Conservation (phyloP, 2,113 vertebrate species). For the Rhinolophus sinicus region DNA sequence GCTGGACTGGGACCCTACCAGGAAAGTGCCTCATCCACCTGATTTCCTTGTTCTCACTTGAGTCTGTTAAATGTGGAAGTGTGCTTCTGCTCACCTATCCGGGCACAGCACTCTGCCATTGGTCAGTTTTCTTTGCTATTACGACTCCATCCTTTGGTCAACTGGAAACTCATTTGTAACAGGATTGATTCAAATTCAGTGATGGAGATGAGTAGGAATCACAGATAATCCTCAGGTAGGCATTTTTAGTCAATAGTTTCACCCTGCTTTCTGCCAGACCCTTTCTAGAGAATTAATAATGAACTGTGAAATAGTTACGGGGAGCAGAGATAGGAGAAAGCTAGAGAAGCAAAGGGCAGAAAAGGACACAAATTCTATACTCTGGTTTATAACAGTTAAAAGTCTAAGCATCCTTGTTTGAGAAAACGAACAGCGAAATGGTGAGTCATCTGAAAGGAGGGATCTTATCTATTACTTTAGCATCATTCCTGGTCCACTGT, state of each 20-base stretch:
- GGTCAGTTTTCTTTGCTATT: neutral
- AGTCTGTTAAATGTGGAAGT: neutral
- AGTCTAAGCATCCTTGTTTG: neutral
- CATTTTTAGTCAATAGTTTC: neutral
- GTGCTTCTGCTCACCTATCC: fast-evolving
- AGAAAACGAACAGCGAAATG: neutral
- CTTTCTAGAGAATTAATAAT: neutral
- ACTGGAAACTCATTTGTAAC: neutral
- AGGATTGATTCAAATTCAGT: neutral
- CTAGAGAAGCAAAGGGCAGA: neutral
- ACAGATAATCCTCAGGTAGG: neutral
- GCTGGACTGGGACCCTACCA: neutral
- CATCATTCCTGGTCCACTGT: neutral
- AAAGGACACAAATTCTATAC: no score
- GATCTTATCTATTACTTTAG: neutral
- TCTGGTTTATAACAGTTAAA: neutral
- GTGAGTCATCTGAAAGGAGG: neutral
- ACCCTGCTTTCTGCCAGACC: neutral
- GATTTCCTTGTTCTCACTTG: neutral
- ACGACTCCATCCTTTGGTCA: neutral
- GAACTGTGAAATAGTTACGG: neutral
- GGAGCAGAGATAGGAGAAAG: neutral
- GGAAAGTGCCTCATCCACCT: neutral
- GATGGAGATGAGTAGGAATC: neutral
- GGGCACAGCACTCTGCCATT: neutral